Percentiles rank a stretch among this genome's conserved stretches.
phyloP scores from a whole-genome alignment of 2,888 invertebrate species.

The Girardia tigrina region DNA sequence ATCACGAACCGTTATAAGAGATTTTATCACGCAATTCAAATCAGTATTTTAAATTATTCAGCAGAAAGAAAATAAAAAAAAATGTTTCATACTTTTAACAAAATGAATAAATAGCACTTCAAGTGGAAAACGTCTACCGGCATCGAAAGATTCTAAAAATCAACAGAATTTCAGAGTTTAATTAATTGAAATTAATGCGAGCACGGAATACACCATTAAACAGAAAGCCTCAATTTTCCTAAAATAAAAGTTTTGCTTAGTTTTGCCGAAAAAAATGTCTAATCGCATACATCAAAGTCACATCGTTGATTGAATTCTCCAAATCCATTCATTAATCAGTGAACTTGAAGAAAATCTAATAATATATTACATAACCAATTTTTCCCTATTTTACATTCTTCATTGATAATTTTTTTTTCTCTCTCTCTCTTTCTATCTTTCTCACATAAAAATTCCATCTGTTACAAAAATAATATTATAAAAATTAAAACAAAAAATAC shows the following conservation, averaged over 20 bases:
- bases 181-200: conserved; percentile 23
- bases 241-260: conserved; percentile 13
- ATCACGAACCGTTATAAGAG: too few relatives aligned
- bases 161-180: conserved; percentile 1
- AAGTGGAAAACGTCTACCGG: background rate
- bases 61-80: too few relatives aligned
- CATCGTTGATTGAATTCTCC: background rate
- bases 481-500: background rate
- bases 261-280: conserved; percentile 14
- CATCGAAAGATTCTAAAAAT: background rate
- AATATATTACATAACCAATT: background rate
- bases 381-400: background rate
- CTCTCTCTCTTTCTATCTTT: background rate
- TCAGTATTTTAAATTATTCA: too few relatives aligned
- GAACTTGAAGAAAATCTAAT: conserved; percentile 7
- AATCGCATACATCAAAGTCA: conserved; percentile 23
- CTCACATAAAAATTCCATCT: background rate
- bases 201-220: conserved; percentile 15
- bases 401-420: background rate
- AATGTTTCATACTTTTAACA: background rate
- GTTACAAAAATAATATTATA: background rate
- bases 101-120: background rate
- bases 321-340: conserved; percentile 20
- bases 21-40: too few relatives aligned
- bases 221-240: background rate